Base-by-base conservation (phyloP, 2,888 invertebrate genomes). In the Amblyjoppa fuscipennis region DNA sequence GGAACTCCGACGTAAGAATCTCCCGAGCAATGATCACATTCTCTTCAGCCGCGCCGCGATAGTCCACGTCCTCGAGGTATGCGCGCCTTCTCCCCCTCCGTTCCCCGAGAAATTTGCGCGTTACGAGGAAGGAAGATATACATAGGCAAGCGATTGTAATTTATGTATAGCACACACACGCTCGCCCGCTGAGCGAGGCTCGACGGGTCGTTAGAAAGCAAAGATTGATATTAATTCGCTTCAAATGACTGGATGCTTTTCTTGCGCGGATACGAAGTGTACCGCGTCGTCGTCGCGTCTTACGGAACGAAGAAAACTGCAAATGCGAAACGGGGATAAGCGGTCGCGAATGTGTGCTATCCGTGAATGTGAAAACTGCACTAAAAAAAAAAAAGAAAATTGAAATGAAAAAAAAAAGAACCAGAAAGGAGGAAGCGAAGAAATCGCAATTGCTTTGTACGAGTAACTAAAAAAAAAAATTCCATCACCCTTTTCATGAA, bases 191-290 rank as follows among this genome's bases (percentile, higher is more conserved):
- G 71, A 68, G 73, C 81, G 61, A 68, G 79, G 1, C 49, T 34
- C 51, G 66, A 77, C 79, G 80, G 56, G 73, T 85, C 83, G 85
- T 85, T 86, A 88, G 88, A 88, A 88, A 88, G 88, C 82, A 86
- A 85, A 81, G 85, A 87, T 89, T 83, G 86, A 87, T 87, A 89
- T 88, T 87, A 88, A 87, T 85, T 87, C 86, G 86, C 73, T 79
- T 73, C 28, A 81, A 85, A 87, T 81, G 88, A 88, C 88, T 85
- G 51, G 84, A 87, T 86, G 77, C 76, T 83, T 88, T 88, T 84
- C 68, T 76, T 77, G 77, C 77, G 73, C 80, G 53, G 71, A 51
- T 73, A 73, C 80, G 74, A 69, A 13, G 13, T 34, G 51, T 61
- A 20, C 53, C 71, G 3, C 16, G n/a, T 51, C 51, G 61, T 28